Percentiles rank a stretch among this genome's conserved stretches.
These are phyloP conservation scores for Acanthosepion lycidas DNA, from an alignment of 2,888 invertebrate species.

Conservation along the genomic window DNA sequence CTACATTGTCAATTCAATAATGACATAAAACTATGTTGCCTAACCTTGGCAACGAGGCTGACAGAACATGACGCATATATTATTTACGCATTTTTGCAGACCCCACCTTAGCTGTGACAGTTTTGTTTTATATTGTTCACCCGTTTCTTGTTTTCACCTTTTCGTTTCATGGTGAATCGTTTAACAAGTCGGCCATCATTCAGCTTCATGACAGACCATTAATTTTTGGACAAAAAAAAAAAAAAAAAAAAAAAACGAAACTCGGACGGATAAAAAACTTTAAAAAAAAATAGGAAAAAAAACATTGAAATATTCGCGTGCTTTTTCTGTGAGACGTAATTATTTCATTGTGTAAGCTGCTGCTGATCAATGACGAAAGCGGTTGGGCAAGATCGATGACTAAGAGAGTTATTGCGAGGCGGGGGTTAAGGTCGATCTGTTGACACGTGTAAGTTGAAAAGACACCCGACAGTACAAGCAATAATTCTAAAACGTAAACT, in stretches of 20 bases:
- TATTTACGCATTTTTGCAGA: neutral
- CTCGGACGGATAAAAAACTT: neutral
- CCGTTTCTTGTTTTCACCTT: neutral
- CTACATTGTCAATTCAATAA: neutral
- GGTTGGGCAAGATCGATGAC: too few species aligned
- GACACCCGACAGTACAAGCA: too few species aligned
- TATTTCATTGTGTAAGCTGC: too few species aligned
- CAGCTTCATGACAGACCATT: slow-evolving; percentile 33
- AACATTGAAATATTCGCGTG: neutral
- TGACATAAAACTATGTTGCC: neutral
- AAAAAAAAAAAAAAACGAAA: neutral
- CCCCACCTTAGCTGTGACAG: neutral
- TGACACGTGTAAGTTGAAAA: too few species aligned
- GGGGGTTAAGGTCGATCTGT: too few species aligned
- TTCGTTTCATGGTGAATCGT: neutral
- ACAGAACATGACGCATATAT: neutral
- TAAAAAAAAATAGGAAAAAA: neutral
- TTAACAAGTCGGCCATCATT: neutral
- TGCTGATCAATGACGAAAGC: too few species aligned
- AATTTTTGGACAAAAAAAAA: neutral
- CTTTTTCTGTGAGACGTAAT: neutral
- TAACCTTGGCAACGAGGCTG: neutral
- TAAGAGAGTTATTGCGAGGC: too few species aligned
- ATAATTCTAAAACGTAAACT: too few species aligned
- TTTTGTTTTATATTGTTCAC: neutral